Percentiles rank a stretch among this genome's conserved stretches.
These are phyloP conservation scores for Zapus hudsonius DNA, from an alignment of 2,113 vertebrate species.

Conservation along the genomic window DNA sequence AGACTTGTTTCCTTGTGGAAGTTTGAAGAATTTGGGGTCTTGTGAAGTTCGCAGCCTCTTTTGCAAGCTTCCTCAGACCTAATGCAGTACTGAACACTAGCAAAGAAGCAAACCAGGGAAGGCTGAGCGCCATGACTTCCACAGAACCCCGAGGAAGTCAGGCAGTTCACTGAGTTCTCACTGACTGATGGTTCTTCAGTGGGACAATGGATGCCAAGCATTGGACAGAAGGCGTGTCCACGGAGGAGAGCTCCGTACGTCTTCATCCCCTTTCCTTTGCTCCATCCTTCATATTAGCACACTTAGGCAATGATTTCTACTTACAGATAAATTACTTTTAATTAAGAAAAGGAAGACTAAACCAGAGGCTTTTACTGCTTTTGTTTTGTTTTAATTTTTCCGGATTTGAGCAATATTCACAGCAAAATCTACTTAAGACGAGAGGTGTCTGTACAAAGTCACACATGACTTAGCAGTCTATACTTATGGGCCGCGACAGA, in stretches of 20 bases:
- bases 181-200: constrained; percentile 31
- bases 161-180: constrained; percentile 80
- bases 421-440: constrained; percentile 80
- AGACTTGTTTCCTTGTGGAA: constrained; percentile 2
- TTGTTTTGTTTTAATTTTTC: constrained; percentile 42
- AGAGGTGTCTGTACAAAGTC: constrained; percentile 77
- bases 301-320: constrained; percentile 81
- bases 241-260: neutral
- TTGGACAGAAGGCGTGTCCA: neutral
- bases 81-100: neutral
- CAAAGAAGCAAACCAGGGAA: neutral
- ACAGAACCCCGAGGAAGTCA: constrained; percentile 75
- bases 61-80: neutral
- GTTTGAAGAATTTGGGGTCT: neutral
- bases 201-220: neutral
- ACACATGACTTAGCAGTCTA: constrained; percentile 86
- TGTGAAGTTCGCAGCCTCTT: constrained; percentile 32
- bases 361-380: constrained; percentile 65
- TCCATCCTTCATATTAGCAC: constrained; percentile 76
- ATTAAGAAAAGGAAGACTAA: constrained; percentile 67
- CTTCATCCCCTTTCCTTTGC: neutral
- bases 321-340: constrained; percentile 71
- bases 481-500: constrained; percentile 84
- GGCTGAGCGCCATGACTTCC: neutral
- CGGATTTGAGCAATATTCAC: constrained; percentile 71